These are phyloP conservation scores for Peromyscus eremicus DNA, from an alignment of 2,797 vertebrate species.

Conservation along the genomic window DNA sequence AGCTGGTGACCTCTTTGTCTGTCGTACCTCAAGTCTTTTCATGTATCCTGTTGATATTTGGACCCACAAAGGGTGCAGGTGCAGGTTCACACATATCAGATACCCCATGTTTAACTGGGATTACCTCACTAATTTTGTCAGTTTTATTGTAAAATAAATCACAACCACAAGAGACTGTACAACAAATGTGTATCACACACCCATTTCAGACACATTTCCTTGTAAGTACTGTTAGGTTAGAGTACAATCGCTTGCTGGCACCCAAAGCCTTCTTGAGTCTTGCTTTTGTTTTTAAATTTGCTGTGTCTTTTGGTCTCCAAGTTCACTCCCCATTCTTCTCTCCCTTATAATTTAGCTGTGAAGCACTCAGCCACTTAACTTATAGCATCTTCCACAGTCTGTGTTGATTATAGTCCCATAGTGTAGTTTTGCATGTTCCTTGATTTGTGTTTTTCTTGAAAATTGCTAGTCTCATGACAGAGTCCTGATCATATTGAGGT, in stretches of 20 bases:
- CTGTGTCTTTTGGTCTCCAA: neutral
- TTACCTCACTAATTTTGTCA: conserved; percentile 2
- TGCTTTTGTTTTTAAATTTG: neutral
- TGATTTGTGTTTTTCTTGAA: conserved; percentile 9
- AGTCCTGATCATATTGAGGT: neutral
- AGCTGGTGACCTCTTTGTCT: neutral
- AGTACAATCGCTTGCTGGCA: neutral
- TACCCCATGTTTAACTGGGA: neutral
- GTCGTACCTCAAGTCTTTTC: neutral
- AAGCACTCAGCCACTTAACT: neutral
- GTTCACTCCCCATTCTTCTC: neutral
- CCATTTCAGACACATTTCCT: neutral
- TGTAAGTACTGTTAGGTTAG: neutral
- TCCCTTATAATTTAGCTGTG: neutral
- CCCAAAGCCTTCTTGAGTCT: neutral
- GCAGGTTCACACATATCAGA: neutral
- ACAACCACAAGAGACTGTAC: conserved; percentile 1
- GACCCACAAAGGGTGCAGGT: neutral
- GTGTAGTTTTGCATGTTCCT: neutral
- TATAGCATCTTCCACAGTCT: neutral
- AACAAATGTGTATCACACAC: neutral
- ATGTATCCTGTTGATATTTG: conserved; percentile 3
- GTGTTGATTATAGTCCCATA: neutral
- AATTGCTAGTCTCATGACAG: conserved; percentile 5
- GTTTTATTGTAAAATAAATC: neutral